phyloP scores from a whole-genome alignment of 2,797 vertebrate genomes.

The Poecilia gillii region DNA sequence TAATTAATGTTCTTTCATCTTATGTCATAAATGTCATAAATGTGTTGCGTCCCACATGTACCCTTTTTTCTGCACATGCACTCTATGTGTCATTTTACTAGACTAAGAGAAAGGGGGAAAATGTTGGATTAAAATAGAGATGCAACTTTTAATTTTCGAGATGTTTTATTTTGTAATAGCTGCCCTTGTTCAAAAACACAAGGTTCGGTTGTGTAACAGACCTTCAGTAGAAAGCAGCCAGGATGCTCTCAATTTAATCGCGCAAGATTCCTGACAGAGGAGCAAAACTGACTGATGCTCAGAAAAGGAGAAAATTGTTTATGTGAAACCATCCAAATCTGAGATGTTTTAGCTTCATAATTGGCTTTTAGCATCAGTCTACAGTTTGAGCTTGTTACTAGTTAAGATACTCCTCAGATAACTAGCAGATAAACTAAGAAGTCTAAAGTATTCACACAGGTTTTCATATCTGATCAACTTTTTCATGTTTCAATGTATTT shows the following conservation, averaged over 20 bases:
- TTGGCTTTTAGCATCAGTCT: background rate
- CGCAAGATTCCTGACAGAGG: background rate
- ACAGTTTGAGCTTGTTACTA: background rate
- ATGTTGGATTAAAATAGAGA: background rate
- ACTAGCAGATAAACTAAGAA: background rate
- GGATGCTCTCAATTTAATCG: background rate
- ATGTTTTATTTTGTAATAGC: background rate
- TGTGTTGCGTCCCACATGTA: background rate
- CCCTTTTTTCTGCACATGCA: constrained; percentile 3
- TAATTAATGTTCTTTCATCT: constrained; percentile 30
- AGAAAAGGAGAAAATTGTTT: background rate
- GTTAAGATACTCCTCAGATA: background rate
- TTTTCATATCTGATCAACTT: background rate
- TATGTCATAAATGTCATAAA: constrained; percentile 17
- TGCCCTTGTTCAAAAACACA: too few relatives aligned
- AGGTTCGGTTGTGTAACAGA: background rate
- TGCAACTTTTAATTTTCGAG: background rate
- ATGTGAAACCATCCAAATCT: background rate
- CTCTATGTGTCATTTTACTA: background rate
- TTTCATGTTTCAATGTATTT: background rate
- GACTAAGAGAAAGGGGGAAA: background rate
- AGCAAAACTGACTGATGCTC: background rate
- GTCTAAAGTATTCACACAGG: background rate
- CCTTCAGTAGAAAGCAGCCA: background rate
- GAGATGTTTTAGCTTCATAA: background rate